These are phyloP conservation scores for Oscheius onirici DNA, from an alignment of 2,888 invertebrate genomes.

Conservation along the genomic window DNA sequence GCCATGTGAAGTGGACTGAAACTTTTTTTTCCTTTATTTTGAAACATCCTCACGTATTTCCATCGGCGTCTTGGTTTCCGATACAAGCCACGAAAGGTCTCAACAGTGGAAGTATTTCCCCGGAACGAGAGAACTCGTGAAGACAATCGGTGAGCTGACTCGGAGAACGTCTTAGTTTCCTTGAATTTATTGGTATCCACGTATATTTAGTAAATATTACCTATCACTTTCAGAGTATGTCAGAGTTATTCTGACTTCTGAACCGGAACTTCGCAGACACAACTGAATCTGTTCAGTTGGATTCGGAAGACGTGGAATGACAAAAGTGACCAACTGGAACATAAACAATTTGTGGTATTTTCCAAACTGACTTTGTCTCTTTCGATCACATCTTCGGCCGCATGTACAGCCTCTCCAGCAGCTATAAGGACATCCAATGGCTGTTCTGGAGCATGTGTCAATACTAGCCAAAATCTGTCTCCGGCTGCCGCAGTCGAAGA, in stretches of 20 bases:
- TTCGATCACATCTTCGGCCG: conserved; percentile 25
- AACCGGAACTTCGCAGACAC: background rate
- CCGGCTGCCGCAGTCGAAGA: conserved; percentile 38
- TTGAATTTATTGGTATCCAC: background rate
- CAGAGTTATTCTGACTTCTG: conserved; percentile 35
- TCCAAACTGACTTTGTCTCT: conserved; percentile 23
- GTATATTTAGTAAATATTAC: background rate
- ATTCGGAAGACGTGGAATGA: conserved; percentile 33
- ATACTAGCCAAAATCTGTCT: conserved; percentile 43
- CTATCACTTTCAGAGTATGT: conserved; percentile 41
- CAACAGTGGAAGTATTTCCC: conserved; percentile 45
- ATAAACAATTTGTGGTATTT: background rate
- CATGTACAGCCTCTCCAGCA: background rate
- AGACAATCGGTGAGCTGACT: conserved; percentile 39
- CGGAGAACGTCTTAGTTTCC: conserved; percentile 16
- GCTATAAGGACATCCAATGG: conserved; percentile 5
- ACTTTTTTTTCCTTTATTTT: no score
- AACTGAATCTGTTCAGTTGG: background rate
- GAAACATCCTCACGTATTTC: conserved; percentile 45
- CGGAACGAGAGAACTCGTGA: conserved; percentile 47
- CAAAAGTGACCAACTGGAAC: conserved; percentile 49
- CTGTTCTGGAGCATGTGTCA: conserved; percentile 21
- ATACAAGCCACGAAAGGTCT: conserved; percentile 43
- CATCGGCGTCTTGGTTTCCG: conserved; percentile 39
- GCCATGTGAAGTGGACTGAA: conserved; percentile 56